Base-by-base conservation (phyloP, 1,140 invertebrate species). In the Eumaeus atala region DNA sequence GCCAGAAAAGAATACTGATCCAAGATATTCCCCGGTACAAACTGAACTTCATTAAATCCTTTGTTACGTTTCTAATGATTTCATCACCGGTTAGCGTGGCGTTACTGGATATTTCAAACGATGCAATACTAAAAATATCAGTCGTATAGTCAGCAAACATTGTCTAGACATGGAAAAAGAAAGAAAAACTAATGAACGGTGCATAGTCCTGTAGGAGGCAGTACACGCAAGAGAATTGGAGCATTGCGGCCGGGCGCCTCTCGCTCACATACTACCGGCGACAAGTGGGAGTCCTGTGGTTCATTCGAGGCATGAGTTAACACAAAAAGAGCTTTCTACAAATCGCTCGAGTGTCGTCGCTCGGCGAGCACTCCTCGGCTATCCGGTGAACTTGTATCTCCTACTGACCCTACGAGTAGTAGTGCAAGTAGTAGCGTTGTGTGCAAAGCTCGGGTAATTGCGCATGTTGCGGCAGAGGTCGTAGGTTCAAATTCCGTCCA, bases 41-140 rank as follows among this genome's bases (percentile, higher is more conserved):
- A 2, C 21, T 35, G 33, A 54, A 61, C n/a, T 54, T 50, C 59
- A 56, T 49, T 9, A 56, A 53, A 9, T 53, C 51, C 7, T 44
- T 52, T 17, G 51, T 52, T n/a, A 52, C 21, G n/a, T 36, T 18
- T 1, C 51, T 17, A 3, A 52, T 12, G 3, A 37, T 37, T 10
- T 37, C 40, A 1, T 52, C 51, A 21, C 51, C 18, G 1, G 62
- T 70, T 1, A 61, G 54, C 0, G 67, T 66, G 0, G 73, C 57
- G 8, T 76, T 52, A 11, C 59, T 48, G 21, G 88, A 67, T 4
- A 91, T 56, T 0, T 90, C 91, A 67, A 92, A 92, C 0, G 88
- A 89, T 18, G 82, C 79, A 0, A 80, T 79, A 0, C 86, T 89
- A 44, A 91, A 89, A 1, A 90, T 73, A 59, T 91, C 89, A 1